These are phyloP conservation scores for Hylaea fasciaria DNA, from an alignment of 2,888 invertebrate genomes.

Conservation along the genomic window DNA sequence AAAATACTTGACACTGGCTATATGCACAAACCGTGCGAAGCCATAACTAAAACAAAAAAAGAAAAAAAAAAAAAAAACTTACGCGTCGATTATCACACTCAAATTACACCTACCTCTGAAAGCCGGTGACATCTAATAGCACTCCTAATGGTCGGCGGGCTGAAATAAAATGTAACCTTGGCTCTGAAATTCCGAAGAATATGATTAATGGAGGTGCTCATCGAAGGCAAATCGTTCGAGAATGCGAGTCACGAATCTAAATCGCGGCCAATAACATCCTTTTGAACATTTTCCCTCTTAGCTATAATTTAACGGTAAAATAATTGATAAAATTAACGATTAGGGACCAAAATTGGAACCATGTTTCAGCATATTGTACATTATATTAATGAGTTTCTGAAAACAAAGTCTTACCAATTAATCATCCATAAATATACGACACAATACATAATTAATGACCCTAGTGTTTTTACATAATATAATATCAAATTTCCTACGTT, in stretches of 20 bases:
- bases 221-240: slow-evolving; percentile 33
- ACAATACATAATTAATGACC: too few relatives aligned
- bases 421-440: slow-evolving; percentile 16
- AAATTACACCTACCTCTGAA: too few relatives aligned
- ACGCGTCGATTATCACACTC: too few relatives aligned
- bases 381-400: slow-evolving; percentile 17
- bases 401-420: slow-evolving; percentile 13
- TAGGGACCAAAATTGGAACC: slow-evolving; percentile 22
- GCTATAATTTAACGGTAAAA: slow-evolving; percentile 39
- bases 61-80: neutral
- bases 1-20: too few relatives aligned
- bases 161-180: slow-evolving; percentile 9
- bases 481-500: too few relatives aligned
- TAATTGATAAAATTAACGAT: slow-evolving; percentile 38
- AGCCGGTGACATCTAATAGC: neutral
- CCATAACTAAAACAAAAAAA: too few relatives aligned
- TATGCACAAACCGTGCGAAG: too few relatives aligned
- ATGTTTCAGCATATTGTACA: slow-evolving; percentile 34
- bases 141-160: slow-evolving; percentile 5
- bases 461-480: neutral
- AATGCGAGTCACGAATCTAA: slow-evolving; percentile 38
- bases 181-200: slow-evolving; percentile 19
- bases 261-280: slow-evolving; percentile 31
- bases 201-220: slow-evolving; percentile 36
- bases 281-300: slow-evolving; percentile 30